A percentile compares a stretch with the other conserved stretches of the same genome.
These are phyloP conservation scores for Channallabes apus DNA, from an alignment of 2,797 vertebrate species.

Conservation along the genomic window DNA sequence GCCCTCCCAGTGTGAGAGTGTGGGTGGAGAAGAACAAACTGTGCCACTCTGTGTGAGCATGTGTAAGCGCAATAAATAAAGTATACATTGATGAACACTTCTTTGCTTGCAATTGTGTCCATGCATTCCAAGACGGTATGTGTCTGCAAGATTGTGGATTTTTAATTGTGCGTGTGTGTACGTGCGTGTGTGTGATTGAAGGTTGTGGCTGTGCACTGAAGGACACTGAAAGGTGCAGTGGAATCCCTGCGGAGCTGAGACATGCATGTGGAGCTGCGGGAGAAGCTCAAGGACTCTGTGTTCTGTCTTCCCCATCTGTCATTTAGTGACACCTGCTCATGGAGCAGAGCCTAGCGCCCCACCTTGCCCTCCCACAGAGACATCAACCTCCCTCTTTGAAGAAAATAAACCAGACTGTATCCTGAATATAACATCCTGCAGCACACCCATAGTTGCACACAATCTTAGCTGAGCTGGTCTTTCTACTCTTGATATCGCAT, in stretches of 20 bases:
- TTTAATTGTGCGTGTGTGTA: constrained; percentile 15
- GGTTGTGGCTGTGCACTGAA: constrained; percentile 43
- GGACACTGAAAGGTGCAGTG: constrained; percentile 39
- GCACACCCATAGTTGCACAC: background rate
- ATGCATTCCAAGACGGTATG: background rate
- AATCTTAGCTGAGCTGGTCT: background rate
- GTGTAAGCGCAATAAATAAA: constrained; percentile 19
- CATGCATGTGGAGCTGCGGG: constrained; percentile 47
- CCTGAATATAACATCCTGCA: constrained; percentile 5
- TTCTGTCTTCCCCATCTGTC: constrained; percentile 70
- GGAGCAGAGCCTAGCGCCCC: constrained; percentile 40
- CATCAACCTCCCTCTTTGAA: constrained; percentile 30
- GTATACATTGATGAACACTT: background rate
- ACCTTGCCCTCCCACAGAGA: constrained; percentile 21
- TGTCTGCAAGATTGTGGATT: constrained; percentile 2
- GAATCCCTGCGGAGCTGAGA: constrained; percentile 33
- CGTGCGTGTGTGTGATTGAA: constrained; percentile 24
- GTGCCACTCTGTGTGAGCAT: constrained; percentile 47
- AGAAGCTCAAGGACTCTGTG: constrained; percentile 64
- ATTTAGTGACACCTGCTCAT: constrained; percentile 56
- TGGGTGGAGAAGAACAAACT: constrained; percentile 58
- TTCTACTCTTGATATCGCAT: background rate
- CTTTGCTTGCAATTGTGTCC: background rate
- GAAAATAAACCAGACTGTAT: constrained; percentile 28
- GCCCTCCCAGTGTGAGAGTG: constrained; percentile 45